Conservation (phyloP, 2,113 vertebrate species). For the Alethe diademata region DNA sequence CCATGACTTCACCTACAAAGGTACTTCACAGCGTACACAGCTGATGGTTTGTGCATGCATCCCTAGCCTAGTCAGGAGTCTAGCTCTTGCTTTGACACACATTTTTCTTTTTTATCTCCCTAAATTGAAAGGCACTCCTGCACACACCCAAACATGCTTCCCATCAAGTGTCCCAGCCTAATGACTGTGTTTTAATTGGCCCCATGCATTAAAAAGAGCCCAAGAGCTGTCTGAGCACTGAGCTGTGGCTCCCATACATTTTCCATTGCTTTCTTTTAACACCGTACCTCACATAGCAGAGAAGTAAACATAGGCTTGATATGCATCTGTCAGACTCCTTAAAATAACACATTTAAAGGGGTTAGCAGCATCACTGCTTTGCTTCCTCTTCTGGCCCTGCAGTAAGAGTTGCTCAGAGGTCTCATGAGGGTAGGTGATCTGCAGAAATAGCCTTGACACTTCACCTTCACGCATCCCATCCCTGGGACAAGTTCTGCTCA, state of each 20-base stretch:
- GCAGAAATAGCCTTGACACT: background rate
- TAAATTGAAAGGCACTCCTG: background rate
- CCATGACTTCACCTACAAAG: conserved; percentile 13
- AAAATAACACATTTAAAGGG: background rate
- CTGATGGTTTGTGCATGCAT: background rate
- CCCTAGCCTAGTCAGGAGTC: background rate
- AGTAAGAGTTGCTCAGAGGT: background rate
- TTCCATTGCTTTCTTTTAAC: background rate
- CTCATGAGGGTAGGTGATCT: background rate
- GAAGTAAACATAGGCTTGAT: background rate
- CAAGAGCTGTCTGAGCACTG: background rate
- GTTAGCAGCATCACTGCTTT: background rate
- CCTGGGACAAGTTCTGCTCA: background rate
- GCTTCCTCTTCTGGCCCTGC: background rate
- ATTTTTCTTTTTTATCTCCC: background rate
- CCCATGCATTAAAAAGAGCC: background rate
- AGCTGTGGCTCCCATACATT: background rate
- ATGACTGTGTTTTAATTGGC: background rate
- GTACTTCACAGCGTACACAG: background rate
- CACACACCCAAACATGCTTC: background rate
- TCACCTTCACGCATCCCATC: background rate
- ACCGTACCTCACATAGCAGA: background rate
- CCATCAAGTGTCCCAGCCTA: background rate
- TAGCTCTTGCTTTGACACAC: background rate
- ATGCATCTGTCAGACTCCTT: background rate